These are phyloP conservation scores for Morone saxatilis DNA, from an alignment of 2,113 vertebrate species.

Conservation along the genomic window DNA sequence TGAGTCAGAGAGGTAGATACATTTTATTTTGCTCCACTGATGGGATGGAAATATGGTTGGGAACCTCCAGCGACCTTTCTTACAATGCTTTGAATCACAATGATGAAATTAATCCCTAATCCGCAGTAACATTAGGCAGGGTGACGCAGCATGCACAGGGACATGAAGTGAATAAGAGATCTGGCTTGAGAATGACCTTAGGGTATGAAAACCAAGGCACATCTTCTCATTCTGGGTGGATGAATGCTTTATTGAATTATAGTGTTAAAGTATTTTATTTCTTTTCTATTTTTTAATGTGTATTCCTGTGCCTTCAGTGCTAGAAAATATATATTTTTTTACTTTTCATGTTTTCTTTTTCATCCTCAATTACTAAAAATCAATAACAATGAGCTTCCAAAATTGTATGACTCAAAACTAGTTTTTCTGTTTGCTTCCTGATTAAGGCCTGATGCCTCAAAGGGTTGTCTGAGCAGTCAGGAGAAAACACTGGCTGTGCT, in stretches of 20 bases:
- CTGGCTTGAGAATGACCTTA: conserved; percentile 41
- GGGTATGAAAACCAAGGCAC: conserved; percentile 37
- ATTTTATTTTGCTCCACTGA: background rate
- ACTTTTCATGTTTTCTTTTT: background rate
- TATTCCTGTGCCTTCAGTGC: background rate
- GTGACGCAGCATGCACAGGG: conserved; percentile 37
- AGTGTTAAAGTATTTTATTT: background rate
- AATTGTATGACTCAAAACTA: background rate
- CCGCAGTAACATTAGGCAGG: conserved; percentile 35
- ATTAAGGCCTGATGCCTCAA: conserved; percentile 66
- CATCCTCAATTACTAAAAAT: background rate
- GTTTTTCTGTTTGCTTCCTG: conserved; percentile 12
- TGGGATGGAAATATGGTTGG: conserved; percentile 13
- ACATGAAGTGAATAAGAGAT: conserved; percentile 56
- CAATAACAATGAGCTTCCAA: background rate
- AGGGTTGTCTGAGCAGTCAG: conserved; percentile 79
- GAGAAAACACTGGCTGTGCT: conserved; percentile 83
- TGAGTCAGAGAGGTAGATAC: background rate
- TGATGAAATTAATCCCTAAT: conserved; percentile 65
- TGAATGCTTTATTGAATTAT: conserved; percentile 20
- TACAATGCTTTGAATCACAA: conserved; percentile 44
- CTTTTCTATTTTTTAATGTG: background rate
- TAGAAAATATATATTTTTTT: background rate
- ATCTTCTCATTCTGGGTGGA: conserved; percentile 22
- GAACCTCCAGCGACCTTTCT: conserved; percentile 45